phyloP scores from a whole-genome alignment of 2,113 vertebrate genomes.

The Ursus arctos region DNA sequence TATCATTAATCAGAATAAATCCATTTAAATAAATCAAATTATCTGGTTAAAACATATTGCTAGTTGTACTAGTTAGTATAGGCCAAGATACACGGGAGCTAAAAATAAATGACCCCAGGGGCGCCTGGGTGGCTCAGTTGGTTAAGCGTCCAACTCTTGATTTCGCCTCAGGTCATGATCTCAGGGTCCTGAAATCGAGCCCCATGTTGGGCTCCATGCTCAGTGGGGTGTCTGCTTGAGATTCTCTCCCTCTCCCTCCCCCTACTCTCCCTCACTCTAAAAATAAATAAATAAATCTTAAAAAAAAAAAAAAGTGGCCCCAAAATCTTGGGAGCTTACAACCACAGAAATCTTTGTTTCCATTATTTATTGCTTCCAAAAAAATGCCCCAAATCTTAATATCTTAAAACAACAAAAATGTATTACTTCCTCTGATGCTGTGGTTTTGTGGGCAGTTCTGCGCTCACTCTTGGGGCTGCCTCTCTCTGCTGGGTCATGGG shows the following conservation, averaged over 20 bases:
- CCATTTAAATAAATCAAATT: conserved; percentile 20
- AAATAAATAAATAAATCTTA: not conserved
- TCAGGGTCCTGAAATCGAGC: not conserved
- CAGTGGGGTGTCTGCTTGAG: not conserved
- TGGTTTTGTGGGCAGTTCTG: not conserved
- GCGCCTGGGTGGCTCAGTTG: not conserved
- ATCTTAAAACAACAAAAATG: not conserved
- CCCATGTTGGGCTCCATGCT: not conserved
- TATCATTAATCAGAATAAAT: conserved; percentile 10
- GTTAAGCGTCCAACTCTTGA: not conserved
- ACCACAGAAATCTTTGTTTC: not conserved
- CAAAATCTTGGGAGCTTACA: not conserved
- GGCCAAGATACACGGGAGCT: not conserved
- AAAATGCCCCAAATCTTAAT: not conserved
- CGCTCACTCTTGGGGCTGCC: not conserved
- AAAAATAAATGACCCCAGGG: not conserved
- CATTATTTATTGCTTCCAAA: not conserved
- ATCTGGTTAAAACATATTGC: not conserved
- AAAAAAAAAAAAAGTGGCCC: not conserved
- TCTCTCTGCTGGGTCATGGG: not conserved
- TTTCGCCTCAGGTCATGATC: not conserved
- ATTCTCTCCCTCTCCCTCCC: not conserved
- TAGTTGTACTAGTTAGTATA: not conserved
- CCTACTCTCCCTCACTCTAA: not conserved
- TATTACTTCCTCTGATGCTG: not conserved